Conservation (phyloP, 2,113 vertebrate species). For the Calyptomena viridis region DNA sequence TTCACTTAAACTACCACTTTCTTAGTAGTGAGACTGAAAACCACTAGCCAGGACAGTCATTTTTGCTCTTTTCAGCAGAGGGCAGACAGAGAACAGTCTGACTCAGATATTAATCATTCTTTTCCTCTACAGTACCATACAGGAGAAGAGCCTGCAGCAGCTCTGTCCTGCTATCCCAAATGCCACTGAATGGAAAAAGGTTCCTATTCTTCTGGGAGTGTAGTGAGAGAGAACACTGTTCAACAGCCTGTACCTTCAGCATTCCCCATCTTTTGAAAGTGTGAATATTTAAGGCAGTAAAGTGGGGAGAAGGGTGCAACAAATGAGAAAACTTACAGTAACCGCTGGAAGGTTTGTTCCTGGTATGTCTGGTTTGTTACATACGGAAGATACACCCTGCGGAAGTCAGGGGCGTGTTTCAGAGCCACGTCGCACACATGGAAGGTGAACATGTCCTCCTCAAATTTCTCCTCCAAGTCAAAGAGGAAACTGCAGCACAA, state of each 20-base stretch:
- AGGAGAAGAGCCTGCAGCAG: background rate
- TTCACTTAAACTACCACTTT: background rate
- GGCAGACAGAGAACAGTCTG: background rate
- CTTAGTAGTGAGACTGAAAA: background rate
- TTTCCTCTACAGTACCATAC: background rate
- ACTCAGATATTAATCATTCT: background rate
- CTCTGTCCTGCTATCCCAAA: background rate
- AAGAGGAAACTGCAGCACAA: slow-evolving; percentile 82
- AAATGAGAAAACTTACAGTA: slow-evolving; percentile 81
- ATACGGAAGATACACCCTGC: slow-evolving; percentile 90
- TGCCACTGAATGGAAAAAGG: background rate
- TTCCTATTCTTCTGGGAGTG: background rate
- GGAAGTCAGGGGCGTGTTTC: slow-evolving; percentile 84
- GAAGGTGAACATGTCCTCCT: slow-evolving; percentile 85
- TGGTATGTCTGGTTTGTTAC: slow-evolving; percentile 98
- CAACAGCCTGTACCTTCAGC: background rate
- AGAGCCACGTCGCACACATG: slow-evolving; percentile 90
- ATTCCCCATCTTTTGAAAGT: background rate
- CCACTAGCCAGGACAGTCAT: background rate
- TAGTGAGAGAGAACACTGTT: background rate
- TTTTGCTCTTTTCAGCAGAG: background rate
- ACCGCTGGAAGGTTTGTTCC: slow-evolving; percentile 89
- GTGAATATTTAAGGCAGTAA: background rate
- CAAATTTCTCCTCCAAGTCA: slow-evolving; percentile 91
- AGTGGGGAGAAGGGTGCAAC: background rate